phyloP scores from a whole-genome alignment of 2,113 vertebrate genomes.

The Leuciscus idus region DNA sequence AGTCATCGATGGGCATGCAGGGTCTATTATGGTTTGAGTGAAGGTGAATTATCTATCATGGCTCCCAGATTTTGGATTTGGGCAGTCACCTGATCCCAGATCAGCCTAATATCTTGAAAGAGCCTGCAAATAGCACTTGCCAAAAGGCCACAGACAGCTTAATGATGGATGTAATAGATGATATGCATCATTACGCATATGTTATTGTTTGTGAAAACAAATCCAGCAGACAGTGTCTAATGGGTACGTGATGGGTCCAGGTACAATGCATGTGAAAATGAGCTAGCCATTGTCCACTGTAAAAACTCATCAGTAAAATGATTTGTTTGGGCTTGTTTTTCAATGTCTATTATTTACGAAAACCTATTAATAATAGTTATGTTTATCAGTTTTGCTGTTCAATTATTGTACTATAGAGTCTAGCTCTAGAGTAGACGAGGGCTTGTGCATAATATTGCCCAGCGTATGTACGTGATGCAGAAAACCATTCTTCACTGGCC shows the following conservation, averaged over 20 bases:
- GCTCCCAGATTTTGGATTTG: neutral
- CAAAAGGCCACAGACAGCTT: constrained; percentile 13
- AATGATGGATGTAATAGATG: constrained; percentile 39
- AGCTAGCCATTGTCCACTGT: neutral
- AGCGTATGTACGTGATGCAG: constrained; percentile 32
- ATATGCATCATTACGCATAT: constrained; percentile 41
- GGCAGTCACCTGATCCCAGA: neutral
- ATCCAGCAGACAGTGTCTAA: constrained; percentile 50
- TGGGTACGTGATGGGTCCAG: constrained; percentile 1
- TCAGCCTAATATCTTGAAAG: neutral
- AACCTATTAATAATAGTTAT: neutral
- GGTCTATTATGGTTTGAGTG: neutral
- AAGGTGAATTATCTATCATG: neutral
- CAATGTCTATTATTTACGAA: neutral
- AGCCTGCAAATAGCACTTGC: neutral
- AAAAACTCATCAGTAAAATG: constrained; percentile 1
- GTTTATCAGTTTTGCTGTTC: constrained; percentile 14
- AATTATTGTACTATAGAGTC: neutral
- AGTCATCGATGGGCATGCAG: neutral
- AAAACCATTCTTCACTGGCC: constrained; percentile 55
- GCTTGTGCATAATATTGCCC: neutral
- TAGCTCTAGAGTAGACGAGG: neutral
- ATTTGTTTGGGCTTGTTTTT: neutral
- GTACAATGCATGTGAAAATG: constrained; percentile 7
- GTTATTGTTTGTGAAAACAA: constrained; percentile 57